These are phyloP conservation scores for Spialia ferax DNA, from an alignment of 2,888 invertebrate species.

Conservation along the genomic window DNA sequence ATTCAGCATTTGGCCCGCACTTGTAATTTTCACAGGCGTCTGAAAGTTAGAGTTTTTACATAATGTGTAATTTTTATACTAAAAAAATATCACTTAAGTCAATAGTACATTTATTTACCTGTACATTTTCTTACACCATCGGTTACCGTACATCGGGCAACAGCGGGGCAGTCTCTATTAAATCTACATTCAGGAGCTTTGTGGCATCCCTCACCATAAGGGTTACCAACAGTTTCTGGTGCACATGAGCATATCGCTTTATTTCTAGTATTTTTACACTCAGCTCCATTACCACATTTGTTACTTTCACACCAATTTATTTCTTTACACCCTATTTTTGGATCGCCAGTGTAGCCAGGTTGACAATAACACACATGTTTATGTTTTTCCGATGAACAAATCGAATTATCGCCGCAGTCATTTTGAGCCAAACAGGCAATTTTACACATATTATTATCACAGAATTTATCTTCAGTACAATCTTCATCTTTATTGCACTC, in stretches of 20 bases:
- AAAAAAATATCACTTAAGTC: background rate
- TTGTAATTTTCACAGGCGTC: constrained; percentile 92
- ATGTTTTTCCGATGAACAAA: constrained; percentile 95
- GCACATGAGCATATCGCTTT: constrained; percentile 94
- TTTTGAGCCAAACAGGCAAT: constrained; percentile 94
- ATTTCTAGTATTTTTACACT: constrained; percentile 93
- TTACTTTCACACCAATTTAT: constrained; percentile 93
- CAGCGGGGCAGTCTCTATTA: constrained; percentile 93
- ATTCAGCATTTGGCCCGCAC: constrained; percentile 95
- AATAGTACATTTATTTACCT: constrained; percentile 65
- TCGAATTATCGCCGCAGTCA: constrained; percentile 94
- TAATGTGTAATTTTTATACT: background rate
- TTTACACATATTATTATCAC: constrained; percentile 94
- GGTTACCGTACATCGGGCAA: constrained; percentile 91
- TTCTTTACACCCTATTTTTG: constrained; percentile 89
- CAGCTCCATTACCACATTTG: constrained; percentile 93
- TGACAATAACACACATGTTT: constrained; percentile 92
- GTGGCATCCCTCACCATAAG: constrained; percentile 93
- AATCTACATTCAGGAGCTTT: constrained; percentile 93
- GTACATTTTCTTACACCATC: constrained; percentile 93
- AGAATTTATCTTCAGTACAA: constrained; percentile 94
- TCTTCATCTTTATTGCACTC: constrained; percentile 91
- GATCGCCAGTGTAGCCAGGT: constrained; percentile 95
- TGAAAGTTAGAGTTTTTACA: constrained; percentile 57
- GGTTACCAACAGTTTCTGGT: constrained; percentile 93